Evolutionary conservation across 92 coral and sea anemone genomes (phyloP).

Genomic region (Phenganax stokvisi): DNA sequence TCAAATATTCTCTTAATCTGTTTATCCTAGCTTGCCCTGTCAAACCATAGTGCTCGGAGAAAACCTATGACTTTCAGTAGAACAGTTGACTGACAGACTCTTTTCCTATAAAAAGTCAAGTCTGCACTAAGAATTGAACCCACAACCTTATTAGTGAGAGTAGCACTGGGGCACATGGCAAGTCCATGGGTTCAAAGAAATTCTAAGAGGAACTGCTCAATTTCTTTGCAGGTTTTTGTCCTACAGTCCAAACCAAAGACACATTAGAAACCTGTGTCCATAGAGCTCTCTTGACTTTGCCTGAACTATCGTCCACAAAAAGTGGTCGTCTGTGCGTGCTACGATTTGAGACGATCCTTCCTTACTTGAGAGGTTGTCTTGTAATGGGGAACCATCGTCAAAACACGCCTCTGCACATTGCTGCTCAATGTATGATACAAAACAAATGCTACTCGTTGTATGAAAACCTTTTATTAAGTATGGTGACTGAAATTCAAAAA

Average conservation of each 20-base stretch:
- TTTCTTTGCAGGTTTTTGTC: conserved; percentile 51
- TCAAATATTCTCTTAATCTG: no score
- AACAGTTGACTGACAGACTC: no score
- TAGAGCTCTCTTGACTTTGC: conserved; percentile 52
- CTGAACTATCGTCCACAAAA: conserved; percentile 4
- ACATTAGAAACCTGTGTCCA: conserved; percentile 71
- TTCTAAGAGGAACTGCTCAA: no score
- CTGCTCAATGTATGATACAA: conserved; percentile 54
- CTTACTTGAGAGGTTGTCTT: conserved; percentile 56
- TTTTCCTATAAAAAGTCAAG: no score
- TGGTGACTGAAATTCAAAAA: conserved; percentile 53
- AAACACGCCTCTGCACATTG: conserved; percentile 72
- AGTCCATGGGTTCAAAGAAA: no score
- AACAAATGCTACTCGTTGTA: conserved; percentile 44
- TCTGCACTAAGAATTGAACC: no score
- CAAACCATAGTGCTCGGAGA: no score
- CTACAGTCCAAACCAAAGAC: conserved; percentile 54
- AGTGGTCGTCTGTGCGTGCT: not conserved
- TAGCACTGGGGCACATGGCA: not conserved
- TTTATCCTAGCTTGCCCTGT: no score
- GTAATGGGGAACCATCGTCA: conserved; percentile 50
- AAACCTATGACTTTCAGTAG: no score
- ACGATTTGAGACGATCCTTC: conserved; percentile 46
- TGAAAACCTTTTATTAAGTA: conserved; percentile 45
- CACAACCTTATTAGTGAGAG: no score